Evolutionary conservation across 2,113 vertebrate genomes (phyloP), one percentile per base, ranked within the genome.

Genomic region (Erythrocercus mccallii): DNA sequence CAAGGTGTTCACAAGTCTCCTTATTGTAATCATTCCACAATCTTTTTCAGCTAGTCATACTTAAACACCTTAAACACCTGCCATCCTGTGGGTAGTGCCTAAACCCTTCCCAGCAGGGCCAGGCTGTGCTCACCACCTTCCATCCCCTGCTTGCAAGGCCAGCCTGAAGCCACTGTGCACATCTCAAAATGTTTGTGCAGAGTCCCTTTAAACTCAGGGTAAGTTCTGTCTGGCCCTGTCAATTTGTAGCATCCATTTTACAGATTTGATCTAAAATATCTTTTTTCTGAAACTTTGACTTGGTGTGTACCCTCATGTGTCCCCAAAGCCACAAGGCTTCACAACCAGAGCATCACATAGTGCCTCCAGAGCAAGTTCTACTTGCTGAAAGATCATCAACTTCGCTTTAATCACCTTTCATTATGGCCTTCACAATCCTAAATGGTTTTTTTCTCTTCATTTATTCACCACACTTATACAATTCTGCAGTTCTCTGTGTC

Each of bases 1-100:
- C 23, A 64, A 77, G 15, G 23, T 38, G 12, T 60, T 69, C 9
- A 4, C n/a, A 20, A 24, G 2, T 84, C 60, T 51, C 28, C 13
- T 64, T 30, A 25, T 11, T 40, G n/a, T 24, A 54, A 50, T 13
- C 15, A 7, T 28, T 33, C 6, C 24, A 22, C n/a, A 3, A 25
- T 50, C 11, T 48, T 42, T 61, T 44, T 48, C 18, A 40, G 19
- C 5, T 31, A 21, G 15, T 50, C 28, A 35, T 15, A 31, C 6
- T 58, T 37, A 57, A 53, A 48, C 6, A 21, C 6, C 6, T 58
- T 37, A 57, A 53, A 48, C 6, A 21, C 6, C 15, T 69, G 25
- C 12, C 37, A 51, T 1, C 3, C 12, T 8, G 4, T 1, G 1
- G 6, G 4, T 51, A 28, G 33, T 60, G 10, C 50, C 35, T 45